Percentiles rank a stretch among this genome's conserved stretches.
These are phyloP conservation scores for Sus cebifrons DNA, from an alignment of 2,797 vertebrate genomes.

Conservation along the genomic window DNA sequence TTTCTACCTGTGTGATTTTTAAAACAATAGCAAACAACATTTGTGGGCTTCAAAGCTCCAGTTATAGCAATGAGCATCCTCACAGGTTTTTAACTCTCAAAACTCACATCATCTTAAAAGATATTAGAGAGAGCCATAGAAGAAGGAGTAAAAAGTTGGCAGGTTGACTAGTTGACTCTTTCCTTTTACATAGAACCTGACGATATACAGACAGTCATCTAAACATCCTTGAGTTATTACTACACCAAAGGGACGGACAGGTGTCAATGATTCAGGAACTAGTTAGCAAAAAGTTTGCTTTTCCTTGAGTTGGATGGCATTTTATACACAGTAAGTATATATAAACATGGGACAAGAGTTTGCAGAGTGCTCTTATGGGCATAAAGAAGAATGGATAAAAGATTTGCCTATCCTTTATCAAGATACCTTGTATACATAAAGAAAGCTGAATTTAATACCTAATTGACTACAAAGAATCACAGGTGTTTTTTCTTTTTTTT, in stretches of 20 bases:
- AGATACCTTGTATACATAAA: neutral
- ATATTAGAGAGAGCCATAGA: neutral
- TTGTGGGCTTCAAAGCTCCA: neutral
- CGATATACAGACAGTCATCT: neutral
- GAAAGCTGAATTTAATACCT: constrained; percentile 36
- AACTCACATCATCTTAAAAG: neutral
- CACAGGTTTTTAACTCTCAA: constrained; percentile 1
- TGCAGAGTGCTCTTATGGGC: neutral
- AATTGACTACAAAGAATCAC: neutral
- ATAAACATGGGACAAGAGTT: neutral
- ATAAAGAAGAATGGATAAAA: neutral
- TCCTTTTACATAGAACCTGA: neutral
- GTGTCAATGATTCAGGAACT: neutral
- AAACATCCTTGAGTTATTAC: neutral
- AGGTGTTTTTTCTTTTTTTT: neutral
- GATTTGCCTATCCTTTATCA: neutral
- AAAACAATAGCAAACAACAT: neutral
- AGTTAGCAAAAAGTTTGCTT: neutral
- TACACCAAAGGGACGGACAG: neutral
- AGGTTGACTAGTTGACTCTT: neutral
- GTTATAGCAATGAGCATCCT: neutral
- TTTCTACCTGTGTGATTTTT: neutral
- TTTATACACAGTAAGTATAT: neutral
- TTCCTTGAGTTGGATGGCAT: neutral
- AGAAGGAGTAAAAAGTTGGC: neutral